Evolutionary conservation across 2,888 invertebrate species (phyloP), one percentile per base, ranked within the genome.

Genomic region (Mesoligia furuncula): DNA sequence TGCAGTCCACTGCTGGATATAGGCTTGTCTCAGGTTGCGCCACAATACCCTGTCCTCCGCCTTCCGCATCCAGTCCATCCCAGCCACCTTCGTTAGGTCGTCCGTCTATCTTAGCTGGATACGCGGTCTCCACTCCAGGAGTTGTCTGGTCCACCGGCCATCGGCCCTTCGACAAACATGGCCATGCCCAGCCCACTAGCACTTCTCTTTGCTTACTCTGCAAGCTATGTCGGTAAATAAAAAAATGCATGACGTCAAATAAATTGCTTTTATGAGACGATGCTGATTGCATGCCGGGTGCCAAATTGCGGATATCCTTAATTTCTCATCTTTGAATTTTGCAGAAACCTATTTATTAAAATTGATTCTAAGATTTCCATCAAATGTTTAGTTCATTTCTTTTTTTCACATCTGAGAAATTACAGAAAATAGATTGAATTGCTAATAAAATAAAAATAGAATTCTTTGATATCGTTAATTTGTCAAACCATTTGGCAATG

Each of bases 401-500:
- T 65, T 59, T 62, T 73, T 13, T 51, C 51, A 27, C 15, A 42
- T 45, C 36, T 20, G 15, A 17, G 24, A 4, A 39, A 57, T 57
- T 48, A 0, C 1, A 13, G 48, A 81, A 80, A 31, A 42, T 0
- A 39, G 24, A 36, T 17, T 15, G 15, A 78, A 36, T 24, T 42
- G 2, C 31, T 27, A 61, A 39, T 54, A 24, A 61, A 73, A 54
- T 54, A 39, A 31, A 51, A 39, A 64, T 20, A n/a, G 1, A 31
- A 20, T 36, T 17, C 36, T 31, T 54, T 27, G 9, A 36, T 57
- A 39, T 54, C 36, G 42, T 66, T 20, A 48, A 31, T 42, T 70
- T 59, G 42, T 65, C 51, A 17, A 54, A 24, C 20, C 15, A 61
- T 73, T 79, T 80, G 80, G 79, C 66, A 54, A 61, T 15, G 51